Base-by-base conservation (phyloP, 53 echinoderm and acorn worm genomes). In the Glandiceps talaboti region DNA sequence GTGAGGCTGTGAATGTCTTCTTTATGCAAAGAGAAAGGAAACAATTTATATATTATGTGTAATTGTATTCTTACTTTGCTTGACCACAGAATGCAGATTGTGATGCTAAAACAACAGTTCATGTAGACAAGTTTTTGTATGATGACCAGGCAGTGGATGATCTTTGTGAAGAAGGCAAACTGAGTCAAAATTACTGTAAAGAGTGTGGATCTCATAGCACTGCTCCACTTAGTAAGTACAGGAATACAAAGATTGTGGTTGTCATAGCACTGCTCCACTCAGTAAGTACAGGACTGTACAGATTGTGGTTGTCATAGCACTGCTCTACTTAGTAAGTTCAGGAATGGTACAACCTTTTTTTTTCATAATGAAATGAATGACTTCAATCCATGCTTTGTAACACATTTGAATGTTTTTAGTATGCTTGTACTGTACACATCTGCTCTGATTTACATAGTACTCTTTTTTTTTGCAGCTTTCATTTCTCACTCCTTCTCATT, bases 131-230 rank as follows among this genome's bases (percentile, higher is more conserved):
- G 75, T 91, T 91, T 80, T 76, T 91, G 29, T 91, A 88, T 77
- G 87, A 87, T 74, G 89, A 89, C 80, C 87, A 91, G 20, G 84
- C 85, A 1, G 85, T 91, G 31, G 91, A 91, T 81, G 82, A 91
- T 30, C 80, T 88, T 31, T 91, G 91, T 82, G 87, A 91, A 27
- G 82, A 88, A 76, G 91, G 91, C 1, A 32, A 73, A 82, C 75
- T 91, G 75, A 88, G 87, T 76, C 78, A 87, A 20, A 91, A 91
- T 75, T 91, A 85, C 75, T 91, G 90, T 32, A 73, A 84, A 20
- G 85, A 85, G 20, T 90, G 90, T 74, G 79, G 82, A 33, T 90
- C 90, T 14, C 90, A 90, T 29, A 79, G 76, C 26, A 85, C 85
- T 12, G 85, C 84, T 72, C 87, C 90, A 30, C 80, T 90, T 28